A percentile compares a stretch with the other conserved stretches of the same genome.
Evolutionary conservation across 2,113 vertebrate genomes (phyloP).

Genomic region (Numenius arquata): DNA sequence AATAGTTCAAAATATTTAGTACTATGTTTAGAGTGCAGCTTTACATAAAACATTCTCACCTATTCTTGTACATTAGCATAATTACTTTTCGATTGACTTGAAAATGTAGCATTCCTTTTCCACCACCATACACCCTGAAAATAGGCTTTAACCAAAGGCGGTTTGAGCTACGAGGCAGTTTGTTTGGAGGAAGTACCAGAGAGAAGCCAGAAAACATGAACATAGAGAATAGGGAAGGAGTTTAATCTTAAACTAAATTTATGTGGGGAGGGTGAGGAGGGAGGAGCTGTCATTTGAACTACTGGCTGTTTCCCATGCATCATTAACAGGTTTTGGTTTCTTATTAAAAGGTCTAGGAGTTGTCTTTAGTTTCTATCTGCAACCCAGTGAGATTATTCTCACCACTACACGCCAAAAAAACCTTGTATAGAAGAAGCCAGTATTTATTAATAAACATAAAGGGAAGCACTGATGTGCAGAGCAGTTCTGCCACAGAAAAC

Average conservation of each 20-base stretch:
- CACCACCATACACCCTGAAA: not conserved
- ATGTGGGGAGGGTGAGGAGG: not conserved
- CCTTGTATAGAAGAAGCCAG: not conserved
- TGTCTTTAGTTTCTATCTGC: not conserved
- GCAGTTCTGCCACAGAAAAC: not conserved
- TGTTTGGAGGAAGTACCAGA: not conserved
- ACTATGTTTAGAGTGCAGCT: not conserved
- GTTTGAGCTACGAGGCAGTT: not conserved
- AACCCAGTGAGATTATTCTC: not conserved
- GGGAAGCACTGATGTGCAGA: slow-evolving; percentile 4
- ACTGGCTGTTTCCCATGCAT: not conserved
- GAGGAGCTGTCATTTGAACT: not conserved
- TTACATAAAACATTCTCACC: not conserved
- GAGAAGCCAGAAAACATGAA: not conserved
- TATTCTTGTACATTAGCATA: fast-evolving
- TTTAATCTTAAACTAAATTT: not conserved
- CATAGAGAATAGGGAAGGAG: not conserved
- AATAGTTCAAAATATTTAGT: not conserved
- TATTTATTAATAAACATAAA: slow-evolving; percentile 31
- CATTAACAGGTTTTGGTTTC: not conserved
- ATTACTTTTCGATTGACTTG: not conserved
- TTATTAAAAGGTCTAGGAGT: not conserved
- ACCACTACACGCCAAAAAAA: not conserved
- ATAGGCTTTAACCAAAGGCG: not conserved
- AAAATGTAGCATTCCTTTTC: not conserved